These are phyloP conservation scores for Ranitomeya variabilis DNA, from an alignment of 2,113 vertebrate species.

Conservation along the genomic window DNA sequence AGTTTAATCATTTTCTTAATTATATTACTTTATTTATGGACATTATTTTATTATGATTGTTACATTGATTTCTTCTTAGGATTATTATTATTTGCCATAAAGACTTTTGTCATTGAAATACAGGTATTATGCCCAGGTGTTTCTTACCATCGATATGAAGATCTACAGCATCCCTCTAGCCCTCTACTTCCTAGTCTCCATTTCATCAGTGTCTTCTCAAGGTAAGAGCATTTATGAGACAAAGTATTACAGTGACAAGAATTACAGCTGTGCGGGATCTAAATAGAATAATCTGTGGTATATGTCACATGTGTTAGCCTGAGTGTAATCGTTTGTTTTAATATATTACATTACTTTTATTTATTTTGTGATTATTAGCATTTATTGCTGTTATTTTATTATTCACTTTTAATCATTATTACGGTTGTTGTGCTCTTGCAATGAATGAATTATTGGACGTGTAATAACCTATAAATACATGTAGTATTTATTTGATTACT, in stretches of 20 bases:
- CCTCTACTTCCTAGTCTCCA: neutral
- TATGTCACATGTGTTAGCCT: too few species aligned
- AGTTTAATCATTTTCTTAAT: neutral
- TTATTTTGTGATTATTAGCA: too few species aligned
- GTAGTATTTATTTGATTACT: neutral
- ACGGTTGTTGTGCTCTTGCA: neutral
- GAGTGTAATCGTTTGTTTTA: too few species aligned
- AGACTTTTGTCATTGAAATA: neutral
- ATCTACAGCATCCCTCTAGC: neutral
- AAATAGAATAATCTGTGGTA: neutral
- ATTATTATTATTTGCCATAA: neutral
- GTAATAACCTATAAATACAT: neutral
- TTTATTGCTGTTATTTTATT: too few species aligned
- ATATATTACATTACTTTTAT: too few species aligned
- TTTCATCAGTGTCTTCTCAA: slow-evolving; percentile 38
- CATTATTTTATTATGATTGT: too few species aligned
- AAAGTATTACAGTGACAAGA: neutral
- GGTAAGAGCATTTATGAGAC: slow-evolving; percentile 31
- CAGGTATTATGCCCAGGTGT: slow-evolving; percentile 23
- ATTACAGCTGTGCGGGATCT: neutral
- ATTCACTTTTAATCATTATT: neutral
- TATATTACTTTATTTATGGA: neutral
- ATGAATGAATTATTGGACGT: neutral
- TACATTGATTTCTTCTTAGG: neutral
- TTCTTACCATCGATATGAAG: slow-evolving; percentile 13